phyloP scores from a whole-genome alignment of 2,797 vertebrate species.

The Aphelocoma californica region DNA sequence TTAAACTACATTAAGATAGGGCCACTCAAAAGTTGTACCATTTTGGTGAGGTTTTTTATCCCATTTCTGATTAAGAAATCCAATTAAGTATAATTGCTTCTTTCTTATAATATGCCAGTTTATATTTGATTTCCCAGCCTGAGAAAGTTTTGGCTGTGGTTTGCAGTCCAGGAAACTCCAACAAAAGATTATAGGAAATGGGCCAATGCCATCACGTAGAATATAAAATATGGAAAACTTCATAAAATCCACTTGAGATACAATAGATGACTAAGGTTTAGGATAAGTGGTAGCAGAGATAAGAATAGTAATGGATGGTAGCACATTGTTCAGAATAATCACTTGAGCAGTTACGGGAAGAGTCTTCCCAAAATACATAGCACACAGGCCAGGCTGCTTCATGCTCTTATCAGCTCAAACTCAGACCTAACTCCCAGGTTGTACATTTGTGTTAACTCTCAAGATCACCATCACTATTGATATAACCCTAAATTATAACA shows the following conservation, averaged over 20 bases:
- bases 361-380: conserved; percentile 10
- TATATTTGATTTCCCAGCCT: neutral
- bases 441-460: neutral
- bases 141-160: neutral
- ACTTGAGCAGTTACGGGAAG: neutral
- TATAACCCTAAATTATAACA: neutral
- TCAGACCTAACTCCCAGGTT: neutral
- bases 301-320: conserved; percentile 35
- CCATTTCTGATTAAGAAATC: neutral
- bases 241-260: conserved; percentile 38
- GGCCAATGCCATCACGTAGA: neutral
- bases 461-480: neutral
- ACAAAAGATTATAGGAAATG: conserved; percentile 13
- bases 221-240: conserved; percentile 18
- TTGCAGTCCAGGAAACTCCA: conserved; percentile 11
- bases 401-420: neutral
- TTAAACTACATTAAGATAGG: neutral
- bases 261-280: conserved; percentile 50
- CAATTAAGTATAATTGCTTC: neutral
- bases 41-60: neutral
- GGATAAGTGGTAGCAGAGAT: conserved; percentile 39
- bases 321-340: conserved; percentile 36
- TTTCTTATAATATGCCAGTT: neutral
- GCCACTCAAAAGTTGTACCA: neutral
- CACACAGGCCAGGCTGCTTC: neutral